Evolutionary conservation across 2,113 vertebrate genomes (phyloP).

Genomic region (Aviceda subcristata): DNA sequence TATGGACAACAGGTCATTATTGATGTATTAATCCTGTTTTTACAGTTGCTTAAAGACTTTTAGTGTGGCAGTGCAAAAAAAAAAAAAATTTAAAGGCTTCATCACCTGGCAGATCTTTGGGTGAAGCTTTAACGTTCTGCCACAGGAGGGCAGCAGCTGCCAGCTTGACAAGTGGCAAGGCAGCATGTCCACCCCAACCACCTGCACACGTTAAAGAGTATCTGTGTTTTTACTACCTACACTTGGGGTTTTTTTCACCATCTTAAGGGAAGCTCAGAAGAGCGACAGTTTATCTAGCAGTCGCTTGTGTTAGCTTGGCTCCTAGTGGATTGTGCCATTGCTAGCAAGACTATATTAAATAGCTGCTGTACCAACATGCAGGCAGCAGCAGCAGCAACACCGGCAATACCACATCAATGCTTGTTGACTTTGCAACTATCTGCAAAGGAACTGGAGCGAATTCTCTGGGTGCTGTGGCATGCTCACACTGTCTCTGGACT

Average conservation of each 20-base stretch:
- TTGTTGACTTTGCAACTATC: not conserved
- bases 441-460: not conserved
- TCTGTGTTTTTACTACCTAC: not conserved
- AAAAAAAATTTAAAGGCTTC: too few relatives aligned
- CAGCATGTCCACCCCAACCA: fast-evolving
- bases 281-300: not conserved
- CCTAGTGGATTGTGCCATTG: fast-evolving
- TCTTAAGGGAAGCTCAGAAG: not conserved
- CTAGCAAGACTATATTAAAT: not conserved
- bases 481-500: not conserved
- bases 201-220: fast-evolving
- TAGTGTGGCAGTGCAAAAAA: not conserved
- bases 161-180: fast-evolving
- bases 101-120: not conserved
- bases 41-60: too few relatives aligned
- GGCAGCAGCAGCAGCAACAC: fast-evolving
- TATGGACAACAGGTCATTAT: fast-evolving
- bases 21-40: fast-evolving
- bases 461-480: fast-evolving
- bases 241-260: not conserved
- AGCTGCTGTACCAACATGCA: fast-evolving
- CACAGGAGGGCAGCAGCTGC: conserved; percentile 43
- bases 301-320: not conserved
- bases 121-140: not conserved
- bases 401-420: not conserved